Evolutionary conservation across 1,140 invertebrate species (phyloP).

Genomic region (Pinna nobilis): DNA sequence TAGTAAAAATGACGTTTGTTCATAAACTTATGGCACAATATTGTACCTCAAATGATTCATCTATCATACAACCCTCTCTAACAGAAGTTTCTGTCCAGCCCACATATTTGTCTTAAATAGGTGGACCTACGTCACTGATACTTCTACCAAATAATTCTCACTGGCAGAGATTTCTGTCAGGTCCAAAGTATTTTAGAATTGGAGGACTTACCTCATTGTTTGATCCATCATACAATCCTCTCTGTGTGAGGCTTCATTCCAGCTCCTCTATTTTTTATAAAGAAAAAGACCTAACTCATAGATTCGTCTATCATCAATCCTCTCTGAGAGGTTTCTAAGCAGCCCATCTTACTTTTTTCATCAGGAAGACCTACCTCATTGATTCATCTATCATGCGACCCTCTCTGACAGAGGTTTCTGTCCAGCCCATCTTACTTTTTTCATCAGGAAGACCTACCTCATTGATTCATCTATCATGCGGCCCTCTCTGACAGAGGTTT

Average conservation of each 20-base stretch:
- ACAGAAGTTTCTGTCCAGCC: conserved; percentile 81
- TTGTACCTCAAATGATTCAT: conserved; percentile 73
- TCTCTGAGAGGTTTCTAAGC: conserved; percentile 70
- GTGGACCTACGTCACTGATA: conserved; percentile 73
- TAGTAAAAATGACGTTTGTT: too few species aligned
- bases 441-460: conserved; percentile 51
- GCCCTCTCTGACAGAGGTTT: conserved; percentile 80
- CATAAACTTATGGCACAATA: too few species aligned
- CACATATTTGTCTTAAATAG: conserved; percentile 50
- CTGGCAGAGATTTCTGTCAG: conserved; percentile 81
- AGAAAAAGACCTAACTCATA: conserved; percentile 69
- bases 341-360: neutral
- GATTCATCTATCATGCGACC: conserved; percentile 79
- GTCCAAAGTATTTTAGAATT: conserved; percentile 69
- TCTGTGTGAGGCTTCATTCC: conserved; percentile 80
- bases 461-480: conserved; percentile 79
- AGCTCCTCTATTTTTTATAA: conserved; percentile 74
- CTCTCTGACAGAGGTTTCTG: conserved; percentile 80
- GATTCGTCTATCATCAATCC: conserved; percentile 79
- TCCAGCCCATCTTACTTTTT: conserved; percentile 77
- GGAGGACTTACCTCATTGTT: conserved; percentile 73
- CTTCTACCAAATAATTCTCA: conserved; percentile 79
- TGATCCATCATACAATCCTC: conserved; percentile 79
- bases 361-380: conserved; percentile 69
- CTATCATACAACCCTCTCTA: conserved; percentile 79